Evolutionary conservation across 2,888 invertebrate genomes (phyloP), one percentile per base, ranked within the genome.

Genomic region (Noctua comes): DNA sequence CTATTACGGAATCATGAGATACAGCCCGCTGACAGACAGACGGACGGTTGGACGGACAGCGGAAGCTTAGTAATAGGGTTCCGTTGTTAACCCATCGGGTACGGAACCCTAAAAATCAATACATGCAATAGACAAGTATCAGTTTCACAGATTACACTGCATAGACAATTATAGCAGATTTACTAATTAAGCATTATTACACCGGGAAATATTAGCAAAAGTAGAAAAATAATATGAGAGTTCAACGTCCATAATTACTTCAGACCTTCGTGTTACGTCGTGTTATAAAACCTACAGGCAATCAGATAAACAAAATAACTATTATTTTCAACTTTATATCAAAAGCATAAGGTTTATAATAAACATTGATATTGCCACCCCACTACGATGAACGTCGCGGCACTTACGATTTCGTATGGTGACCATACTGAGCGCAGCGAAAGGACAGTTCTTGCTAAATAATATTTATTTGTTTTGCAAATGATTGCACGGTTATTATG

Each of bases 361-460:
- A 27, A 68, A 64, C 18, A 31, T 68, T 54, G 18, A 24, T 16
- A n/a, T 43, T 24, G 27, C 27, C 57, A 59, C 27, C 72, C 66
- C 78, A 78, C 83, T 75, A 70, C 77, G 74, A 51, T 51, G 48
- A 75, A 43, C 84, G 46, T 59, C 78, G 73, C 81, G 57, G 46
- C 81, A 83, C 79, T 86, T 83, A 86, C 89, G 80, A 88, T 86
- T 87, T 88, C 69, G 81, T 90, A 90, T 80, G 87, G 93, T 93
- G 89, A 92, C 93, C 92, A 93, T 90, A 86, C 79, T 73, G 65
- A 85, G 83, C 65, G 76, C 65, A 74, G 84, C 80, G 88, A 89
- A 89, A 89, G 88, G 91, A 92, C 90, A 89, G 59, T 73, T 85
- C 82, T 85, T 83, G 81, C 80, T 74, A 80, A 84, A 87, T 84